Base-by-base conservation (phyloP, 2,113 vertebrate species). In the Orycteropus afer region DNA sequence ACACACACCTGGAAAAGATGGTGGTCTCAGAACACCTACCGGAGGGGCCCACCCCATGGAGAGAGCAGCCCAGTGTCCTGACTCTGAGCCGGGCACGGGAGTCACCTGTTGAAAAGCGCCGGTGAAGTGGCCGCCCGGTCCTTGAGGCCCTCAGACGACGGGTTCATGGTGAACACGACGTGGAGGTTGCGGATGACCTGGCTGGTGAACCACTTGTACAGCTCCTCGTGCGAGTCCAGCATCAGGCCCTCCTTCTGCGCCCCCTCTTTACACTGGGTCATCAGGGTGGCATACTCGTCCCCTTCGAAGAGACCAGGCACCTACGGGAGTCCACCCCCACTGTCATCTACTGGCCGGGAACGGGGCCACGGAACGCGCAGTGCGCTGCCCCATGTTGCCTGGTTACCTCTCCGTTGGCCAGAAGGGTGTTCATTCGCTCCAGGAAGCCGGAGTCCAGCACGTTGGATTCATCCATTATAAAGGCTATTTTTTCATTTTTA, bases 81-180 rank as follows among this genome's bases (percentile, higher is more conserved):
- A 45, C 51, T 88, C 1, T 0, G 18, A 2, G 1, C 0, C 0
- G 59, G 18, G n/a, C 3, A n/a, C 8, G 59, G 3, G 14, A n/a
- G 6, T 12, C 32, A 99, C 99, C 99, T 99, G 98, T 99, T 99
- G 98, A 99, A 99, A 25, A 99, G 99, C 0, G 99, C 99, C 37
- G 99, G 99, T 37, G 99, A 99, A 2, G 99, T 99, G 96, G 99
- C 99, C 0, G 99, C 99, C 3, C 99, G 98, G 98, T 99, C 99
- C 98, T 99, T 99, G 97, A 99, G 98, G 11, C 99, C 99, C 97
- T 99, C 99, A 0, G 99, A 99, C n/a, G 99, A 99, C 0, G 99
- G 99, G 96, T 99, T 99, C 99, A 99, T 99, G 97, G 99, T 99
- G 98, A 99, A 99, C 92, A 99, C 99, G 3, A 99, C 99, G 13